A percentile compares a stretch with the other conserved stretches of the same genome.
phyloP scores from a whole-genome alignment of 2,888 invertebrate species.

The Drosophila multiciliata region DNA sequence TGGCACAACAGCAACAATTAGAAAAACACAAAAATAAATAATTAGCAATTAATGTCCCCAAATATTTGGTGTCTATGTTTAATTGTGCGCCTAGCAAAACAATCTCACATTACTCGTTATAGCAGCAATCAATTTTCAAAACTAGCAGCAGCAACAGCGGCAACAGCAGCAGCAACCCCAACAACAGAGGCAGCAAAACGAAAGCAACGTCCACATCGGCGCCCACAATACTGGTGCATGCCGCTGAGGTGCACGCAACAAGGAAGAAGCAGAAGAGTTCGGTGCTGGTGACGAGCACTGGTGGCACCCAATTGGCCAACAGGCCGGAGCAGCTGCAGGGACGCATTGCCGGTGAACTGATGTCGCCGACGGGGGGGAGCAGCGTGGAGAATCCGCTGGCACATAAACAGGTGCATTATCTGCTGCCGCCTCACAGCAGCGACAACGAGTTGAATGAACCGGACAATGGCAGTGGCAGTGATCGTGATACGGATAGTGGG shows the following conservation, averaged over 20 bases:
- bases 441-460: slow-evolving; percentile 47
- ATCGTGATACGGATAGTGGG: slow-evolving; percentile 3
- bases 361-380: slow-evolving; percentile 13
- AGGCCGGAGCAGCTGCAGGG: slow-evolving; percentile 36
- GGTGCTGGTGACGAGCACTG: slow-evolving; percentile 52
- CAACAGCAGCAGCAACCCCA: slow-evolving; percentile 18
- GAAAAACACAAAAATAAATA: not conserved
- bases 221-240: slow-evolving; percentile 78
- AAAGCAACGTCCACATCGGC: slow-evolving; percentile 32
- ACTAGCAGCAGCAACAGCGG: slow-evolving; percentile 69
- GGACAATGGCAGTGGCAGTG: not conserved
- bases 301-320: slow-evolving; percentile 54
- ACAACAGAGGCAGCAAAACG: slow-evolving; percentile 31
- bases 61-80: slow-evolving; percentile 38
- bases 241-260: slow-evolving; percentile 77
- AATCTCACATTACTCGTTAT: slow-evolving; percentile 82
- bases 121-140: slow-evolving; percentile 82
- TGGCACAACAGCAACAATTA: not conserved
- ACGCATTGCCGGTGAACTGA: slow-evolving; percentile 19
- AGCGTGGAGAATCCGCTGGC: slow-evolving; percentile 42
- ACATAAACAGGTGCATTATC: slow-evolving; percentile 64
- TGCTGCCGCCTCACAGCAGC: slow-evolving; percentile 39
- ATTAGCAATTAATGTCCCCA: not conserved
- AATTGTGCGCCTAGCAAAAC: slow-evolving; percentile 58
- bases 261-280: slow-evolving; percentile 70